A percentile compares a stretch with the other conserved stretches of the same genome.
These are phyloP conservation scores for Agelas oroides DNA, from an alignment of 37 sponge, comb jelly and placozoan species.

Conservation along the genomic window DNA sequence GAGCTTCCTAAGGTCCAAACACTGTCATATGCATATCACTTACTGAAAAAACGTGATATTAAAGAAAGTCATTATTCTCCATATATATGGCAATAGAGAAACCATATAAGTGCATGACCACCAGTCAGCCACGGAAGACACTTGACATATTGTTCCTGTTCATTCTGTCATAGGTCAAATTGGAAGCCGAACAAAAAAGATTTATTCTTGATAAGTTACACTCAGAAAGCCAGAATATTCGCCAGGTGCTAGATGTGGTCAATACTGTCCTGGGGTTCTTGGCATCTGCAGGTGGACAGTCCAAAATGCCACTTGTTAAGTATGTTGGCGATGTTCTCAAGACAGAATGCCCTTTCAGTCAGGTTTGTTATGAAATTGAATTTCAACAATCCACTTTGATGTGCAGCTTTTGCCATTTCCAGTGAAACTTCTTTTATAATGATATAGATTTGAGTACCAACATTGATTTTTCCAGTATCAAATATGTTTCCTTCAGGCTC, in stretches of 20 bases:
- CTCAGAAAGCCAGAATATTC: slow-evolving; percentile 3
- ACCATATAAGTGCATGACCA: no score
- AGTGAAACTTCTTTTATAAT: no score
- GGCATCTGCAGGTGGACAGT: slow-evolving; percentile 44
- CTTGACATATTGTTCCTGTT: neutral
- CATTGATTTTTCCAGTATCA: neutral
- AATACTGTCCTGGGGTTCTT: slow-evolving; percentile 67
- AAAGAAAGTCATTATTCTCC: no score
- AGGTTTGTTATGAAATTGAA: slow-evolving; percentile 17
- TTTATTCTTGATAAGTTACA: slow-evolving; percentile 10
- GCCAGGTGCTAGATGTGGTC: slow-evolving; percentile 49
- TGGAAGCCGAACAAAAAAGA: slow-evolving; percentile 30
- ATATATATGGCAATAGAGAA: no score
- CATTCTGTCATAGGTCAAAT: slow-evolving; percentile 18
- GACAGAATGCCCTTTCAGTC: neutral
- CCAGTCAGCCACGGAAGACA: no score
- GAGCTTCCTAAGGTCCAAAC: no score
- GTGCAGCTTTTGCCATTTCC: no score
- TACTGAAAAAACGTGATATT: no score
- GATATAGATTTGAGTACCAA: no score
- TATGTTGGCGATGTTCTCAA: slow-evolving; percentile 35
- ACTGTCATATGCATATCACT: no score
- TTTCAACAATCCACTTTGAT: no score
- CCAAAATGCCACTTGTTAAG: slow-evolving; percentile 4
- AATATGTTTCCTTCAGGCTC: neutral